A percentile compares a stretch with the other conserved stretches of the same genome.
These are phyloP conservation scores for Ailurus styani DNA, from an alignment of 2,113 vertebrate genomes.

Conservation along the genomic window DNA sequence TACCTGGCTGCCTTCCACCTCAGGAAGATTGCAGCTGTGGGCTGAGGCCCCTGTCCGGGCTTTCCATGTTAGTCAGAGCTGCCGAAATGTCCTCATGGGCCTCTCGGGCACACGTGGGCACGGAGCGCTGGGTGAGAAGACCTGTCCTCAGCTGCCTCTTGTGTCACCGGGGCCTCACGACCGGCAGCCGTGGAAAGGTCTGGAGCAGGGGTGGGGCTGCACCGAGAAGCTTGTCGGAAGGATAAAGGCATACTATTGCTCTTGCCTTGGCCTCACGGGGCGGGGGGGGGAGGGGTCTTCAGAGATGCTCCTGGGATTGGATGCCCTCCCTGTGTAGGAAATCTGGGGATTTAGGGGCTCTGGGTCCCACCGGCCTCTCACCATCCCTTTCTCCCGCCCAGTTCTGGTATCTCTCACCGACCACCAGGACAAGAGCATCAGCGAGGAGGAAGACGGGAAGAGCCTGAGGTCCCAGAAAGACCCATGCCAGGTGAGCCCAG, in stretches of 20 bases:
- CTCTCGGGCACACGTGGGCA: not conserved
- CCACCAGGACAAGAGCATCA: not conserved
- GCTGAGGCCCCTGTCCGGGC: not conserved
- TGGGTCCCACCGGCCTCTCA: not conserved
- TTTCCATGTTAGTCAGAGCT: not conserved
- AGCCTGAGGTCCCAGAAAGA: not conserved
- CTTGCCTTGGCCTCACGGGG: not conserved
- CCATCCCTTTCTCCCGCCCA: not conserved
- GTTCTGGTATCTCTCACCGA: not conserved
- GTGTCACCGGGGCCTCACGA: not conserved
- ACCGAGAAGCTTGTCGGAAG: not conserved
- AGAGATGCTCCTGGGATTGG: not conserved
- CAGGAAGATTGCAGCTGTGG: not conserved
- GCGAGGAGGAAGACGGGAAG: not conserved
- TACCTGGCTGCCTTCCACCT: not conserved
- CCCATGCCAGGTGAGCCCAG: not conserved
- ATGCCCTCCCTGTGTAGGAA: not conserved
- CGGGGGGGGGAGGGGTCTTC: not conserved
- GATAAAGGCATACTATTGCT: not conserved
- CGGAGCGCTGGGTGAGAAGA: not conserved
- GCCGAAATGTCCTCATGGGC: not conserved
- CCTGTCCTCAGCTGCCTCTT: not conserved
- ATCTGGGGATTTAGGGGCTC: not conserved
- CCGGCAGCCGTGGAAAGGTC: not conserved
- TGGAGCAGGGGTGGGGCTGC: too few relatives aligned